phyloP scores from a whole-genome alignment of 1,140 invertebrate genomes.

The Microplitis demolitor region DNA sequence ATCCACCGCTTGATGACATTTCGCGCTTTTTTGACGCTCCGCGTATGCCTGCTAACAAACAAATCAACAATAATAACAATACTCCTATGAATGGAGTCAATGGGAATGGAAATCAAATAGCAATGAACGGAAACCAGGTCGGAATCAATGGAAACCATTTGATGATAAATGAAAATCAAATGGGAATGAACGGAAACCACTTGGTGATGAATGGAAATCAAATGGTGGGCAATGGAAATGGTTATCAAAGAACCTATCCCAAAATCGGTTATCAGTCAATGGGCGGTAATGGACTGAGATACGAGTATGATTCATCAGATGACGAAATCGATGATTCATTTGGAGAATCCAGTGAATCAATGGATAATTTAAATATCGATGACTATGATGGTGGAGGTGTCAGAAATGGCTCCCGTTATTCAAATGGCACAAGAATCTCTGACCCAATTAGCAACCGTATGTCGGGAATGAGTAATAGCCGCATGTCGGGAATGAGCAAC shows the following conservation, averaged over 20 bases:
- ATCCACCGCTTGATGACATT: slow-evolving; percentile 42
- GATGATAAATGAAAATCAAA: slow-evolving; percentile 12
- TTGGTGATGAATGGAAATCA: background rate
- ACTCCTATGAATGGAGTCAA: no score
- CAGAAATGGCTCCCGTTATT: slow-evolving; percentile 8
- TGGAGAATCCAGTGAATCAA: slow-evolving; percentile 23
- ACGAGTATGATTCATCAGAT: slow-evolving; percentile 38
- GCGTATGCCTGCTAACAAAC: background rate
- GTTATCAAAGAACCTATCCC: slow-evolving; percentile 16
- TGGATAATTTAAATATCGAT: slow-evolving; percentile 13
- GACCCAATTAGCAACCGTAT: background rate
- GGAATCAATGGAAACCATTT: slow-evolving; percentile 34
- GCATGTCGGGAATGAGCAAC: slow-evolving; percentile 10
- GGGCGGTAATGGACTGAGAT: slow-evolving; percentile 4
- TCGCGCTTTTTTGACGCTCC: slow-evolving; percentile 53
- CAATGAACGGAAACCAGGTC: background rate
- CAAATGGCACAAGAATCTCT: slow-evolving; percentile 19
- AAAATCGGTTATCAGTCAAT: slow-evolving; percentile 3
- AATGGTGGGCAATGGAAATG: slow-evolving; percentile 14
- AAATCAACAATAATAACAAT: no score
- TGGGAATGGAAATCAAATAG: no score
- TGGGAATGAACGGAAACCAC: background rate
- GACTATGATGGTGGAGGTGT: slow-evolving; percentile 15
- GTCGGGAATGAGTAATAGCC: slow-evolving; percentile 10
- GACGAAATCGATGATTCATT: slow-evolving; percentile 47